These are phyloP conservation scores for Trissolcus brochymenae DNA, from an alignment of 2,888 invertebrate genomes.

Conservation along the genomic window DNA sequence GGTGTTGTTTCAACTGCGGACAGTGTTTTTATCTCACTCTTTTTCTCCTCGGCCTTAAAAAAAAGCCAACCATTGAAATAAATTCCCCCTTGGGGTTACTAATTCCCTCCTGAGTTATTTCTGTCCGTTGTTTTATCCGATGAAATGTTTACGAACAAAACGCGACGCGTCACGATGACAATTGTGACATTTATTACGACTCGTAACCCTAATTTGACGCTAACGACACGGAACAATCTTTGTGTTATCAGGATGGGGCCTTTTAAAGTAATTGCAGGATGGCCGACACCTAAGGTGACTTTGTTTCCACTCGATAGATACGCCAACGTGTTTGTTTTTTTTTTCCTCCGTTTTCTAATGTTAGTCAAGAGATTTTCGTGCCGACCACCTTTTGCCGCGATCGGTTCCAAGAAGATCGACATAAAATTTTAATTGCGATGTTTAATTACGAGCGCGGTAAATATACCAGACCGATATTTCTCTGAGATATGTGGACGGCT, in stretches of 20 bases:
- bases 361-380: too few species aligned
- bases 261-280: constrained; percentile 39
- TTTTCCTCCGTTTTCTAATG: not conserved
- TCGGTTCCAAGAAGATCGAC: not conserved
- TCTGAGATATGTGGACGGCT: constrained; percentile 22
- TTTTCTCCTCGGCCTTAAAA: not conserved
- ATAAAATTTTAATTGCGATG: too few species aligned
- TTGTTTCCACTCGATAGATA: not conserved
- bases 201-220: constrained; percentile 34
- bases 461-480: constrained; percentile 5
- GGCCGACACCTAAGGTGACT: constrained; percentile 8
- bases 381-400: too few species aligned
- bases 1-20: constrained; percentile 32
- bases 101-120: constrained; percentile 29
- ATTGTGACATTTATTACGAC: constrained; percentile 27
- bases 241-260: constrained; percentile 30
- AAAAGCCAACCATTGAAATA: constrained; percentile 18
- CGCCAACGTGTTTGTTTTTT: not conserved
- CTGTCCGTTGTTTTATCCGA: constrained; percentile 33
- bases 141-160: constrained; percentile 39
- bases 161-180: constrained; percentile 21
- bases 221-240: constrained; percentile 34
- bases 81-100: constrained; percentile 7
- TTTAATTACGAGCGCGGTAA: not conserved
- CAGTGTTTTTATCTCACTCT: constrained; percentile 7